phyloP scores from a whole-genome alignment of 1,140 invertebrate species.

The Microplitis mediator region DNA sequence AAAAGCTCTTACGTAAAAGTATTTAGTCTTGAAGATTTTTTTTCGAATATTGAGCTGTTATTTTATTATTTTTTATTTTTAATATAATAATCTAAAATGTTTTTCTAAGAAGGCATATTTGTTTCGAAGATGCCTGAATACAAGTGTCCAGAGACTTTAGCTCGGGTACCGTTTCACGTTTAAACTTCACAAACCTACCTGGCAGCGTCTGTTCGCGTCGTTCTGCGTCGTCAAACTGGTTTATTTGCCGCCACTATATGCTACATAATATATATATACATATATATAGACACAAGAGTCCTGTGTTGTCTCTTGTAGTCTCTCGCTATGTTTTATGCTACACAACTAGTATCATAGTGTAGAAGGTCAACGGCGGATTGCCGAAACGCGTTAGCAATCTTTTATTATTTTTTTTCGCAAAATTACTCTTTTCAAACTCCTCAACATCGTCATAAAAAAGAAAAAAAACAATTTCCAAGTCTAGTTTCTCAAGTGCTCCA shows the following conservation, averaged over 20 bases:
- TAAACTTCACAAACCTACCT: constrained; percentile 11
- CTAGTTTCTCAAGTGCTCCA: too few species aligned
- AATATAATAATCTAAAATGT: too few species aligned
- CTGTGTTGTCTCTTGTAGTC: too few species aligned
- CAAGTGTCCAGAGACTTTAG: constrained; percentile 9
- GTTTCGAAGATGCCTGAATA: constrained; percentile 20
- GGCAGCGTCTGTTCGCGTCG: constrained; percentile 25
- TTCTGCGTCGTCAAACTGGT: constrained; percentile 43
- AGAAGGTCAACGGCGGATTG: too few species aligned
- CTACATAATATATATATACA: constrained; percentile 29
- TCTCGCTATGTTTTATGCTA: too few species aligned
- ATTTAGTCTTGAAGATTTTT: too few species aligned
- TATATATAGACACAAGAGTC: too few species aligned
- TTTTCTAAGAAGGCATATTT: constrained; percentile 11
- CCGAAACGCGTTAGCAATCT: background rate
- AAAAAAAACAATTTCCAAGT: too few species aligned
- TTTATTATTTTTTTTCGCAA: constrained; percentile 5
- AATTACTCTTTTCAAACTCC: constrained; percentile 1
- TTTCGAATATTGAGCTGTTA: too few species aligned
- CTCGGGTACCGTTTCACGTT: constrained; percentile 28
- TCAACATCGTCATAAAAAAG: too few species aligned
- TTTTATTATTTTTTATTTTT: background rate
- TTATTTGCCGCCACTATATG: constrained; percentile 38
- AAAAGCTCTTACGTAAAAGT: too few species aligned
- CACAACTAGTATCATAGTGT: too few species aligned